Conservation (phyloP, 1,140 invertebrate species). For the Lepidurus apus region DNA sequence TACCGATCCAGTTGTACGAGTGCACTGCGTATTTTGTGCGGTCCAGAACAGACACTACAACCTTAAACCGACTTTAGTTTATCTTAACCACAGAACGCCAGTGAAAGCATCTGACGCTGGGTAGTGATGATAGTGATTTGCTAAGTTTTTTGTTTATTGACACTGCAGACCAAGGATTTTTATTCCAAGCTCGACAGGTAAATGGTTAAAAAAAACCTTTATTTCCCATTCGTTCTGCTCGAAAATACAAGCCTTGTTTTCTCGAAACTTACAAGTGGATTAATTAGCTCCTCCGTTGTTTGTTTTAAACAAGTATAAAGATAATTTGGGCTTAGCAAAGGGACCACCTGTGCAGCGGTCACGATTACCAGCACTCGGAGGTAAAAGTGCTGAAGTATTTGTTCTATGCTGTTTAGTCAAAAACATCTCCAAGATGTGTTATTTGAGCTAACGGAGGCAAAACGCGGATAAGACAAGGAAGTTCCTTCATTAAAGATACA, state of each 20-base stretch:
- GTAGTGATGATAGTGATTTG: not conserved
- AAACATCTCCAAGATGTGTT: not conserved
- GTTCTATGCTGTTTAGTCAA: not conserved
- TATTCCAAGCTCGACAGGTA: not conserved
- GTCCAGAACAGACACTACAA: not conserved
- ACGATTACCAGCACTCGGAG: not conserved
- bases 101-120: not conserved
- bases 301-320: not conserved
- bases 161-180: not conserved
- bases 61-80: not conserved
- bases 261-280: not conserved
- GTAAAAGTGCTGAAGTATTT: not conserved
- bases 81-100: not conserved
- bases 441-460: slow-evolving; percentile 13
- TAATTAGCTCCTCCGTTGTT: not conserved
- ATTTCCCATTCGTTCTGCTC: not conserved
- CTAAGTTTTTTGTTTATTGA: not conserved
- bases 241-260: not conserved
- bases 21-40: not conserved
- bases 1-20: too few species aligned
- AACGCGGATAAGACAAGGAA: not conserved
- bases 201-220: not conserved
- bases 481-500: slow-evolving; percentile 19
- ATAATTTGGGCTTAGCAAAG: not conserved
- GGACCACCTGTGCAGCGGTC: slow-evolving; percentile 12